Conservation (phyloP, 2,888 invertebrate genomes). For the Pseudococcus viburni region DNA sequence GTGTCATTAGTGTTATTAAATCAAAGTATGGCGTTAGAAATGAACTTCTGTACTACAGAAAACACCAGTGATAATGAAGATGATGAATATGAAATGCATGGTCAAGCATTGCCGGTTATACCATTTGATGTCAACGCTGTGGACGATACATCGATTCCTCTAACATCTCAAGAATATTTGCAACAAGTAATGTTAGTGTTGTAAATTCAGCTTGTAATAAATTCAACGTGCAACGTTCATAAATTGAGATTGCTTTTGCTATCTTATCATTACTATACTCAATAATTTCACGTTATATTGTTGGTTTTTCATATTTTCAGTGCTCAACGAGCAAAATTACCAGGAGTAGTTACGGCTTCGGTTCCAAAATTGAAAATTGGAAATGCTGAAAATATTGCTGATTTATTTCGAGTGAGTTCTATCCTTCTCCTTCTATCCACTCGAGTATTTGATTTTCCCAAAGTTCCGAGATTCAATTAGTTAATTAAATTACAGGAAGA, state of each 20-base stretch:
- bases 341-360: constrained; percentile 45
- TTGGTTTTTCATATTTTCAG: constrained; percentile 18
- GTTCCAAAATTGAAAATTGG: constrained; percentile 47
- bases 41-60: constrained; percentile 4
- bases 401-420: constrained; percentile 36
- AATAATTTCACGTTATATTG: not conserved
- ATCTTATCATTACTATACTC: not conserved
- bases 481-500: constrained; percentile 11
- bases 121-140: constrained; percentile 54
- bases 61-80: constrained; percentile 1
- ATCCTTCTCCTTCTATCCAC: not conserved
- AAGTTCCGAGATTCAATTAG: not conserved
- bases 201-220: not conserved
- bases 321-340: constrained; percentile 61
- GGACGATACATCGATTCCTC: constrained; percentile 41
- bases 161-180: constrained; percentile 61
- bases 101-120: constrained; percentile 53
- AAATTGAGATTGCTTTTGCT: too few relatives aligned
- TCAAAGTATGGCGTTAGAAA: not conserved
- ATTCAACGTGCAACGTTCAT: too few relatives aligned
- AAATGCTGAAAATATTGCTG: not conserved
- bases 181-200: constrained; percentile 62
- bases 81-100: constrained; percentile 59
- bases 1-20: not conserved
- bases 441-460: not conserved